A percentile compares a stretch with the other conserved stretches of the same genome.
Conservation (phyloP, 2,888 invertebrate species). For the Thelaira solivaga region DNA sequence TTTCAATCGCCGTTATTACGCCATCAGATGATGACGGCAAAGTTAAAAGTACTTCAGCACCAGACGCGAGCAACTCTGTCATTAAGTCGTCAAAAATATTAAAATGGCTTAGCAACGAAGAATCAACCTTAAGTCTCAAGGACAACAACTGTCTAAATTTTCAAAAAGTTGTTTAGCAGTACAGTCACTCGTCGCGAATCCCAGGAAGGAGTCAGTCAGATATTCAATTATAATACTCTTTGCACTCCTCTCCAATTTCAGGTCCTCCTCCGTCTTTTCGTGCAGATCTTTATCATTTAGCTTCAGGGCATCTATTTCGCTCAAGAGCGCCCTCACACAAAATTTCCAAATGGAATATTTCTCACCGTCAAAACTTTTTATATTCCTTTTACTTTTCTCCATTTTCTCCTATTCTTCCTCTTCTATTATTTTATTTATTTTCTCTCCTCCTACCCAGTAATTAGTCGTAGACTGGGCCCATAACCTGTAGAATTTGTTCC, state of each 20-base stretch:
- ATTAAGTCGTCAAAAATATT: conserved; percentile 57
- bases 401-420: too few relatives aligned
- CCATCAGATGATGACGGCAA: conserved; percentile 51
- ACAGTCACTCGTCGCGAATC: conserved; percentile 35
- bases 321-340: conserved; percentile 31
- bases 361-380: neutral
- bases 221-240: conserved; percentile 46
- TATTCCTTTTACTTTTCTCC: neutral
- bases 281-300: neutral
- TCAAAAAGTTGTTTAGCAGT: conserved; percentile 50
- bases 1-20: conserved; percentile 44
- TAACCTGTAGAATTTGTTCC: too few relatives aligned
- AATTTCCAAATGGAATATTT: too few relatives aligned
- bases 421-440: too few relatives aligned
- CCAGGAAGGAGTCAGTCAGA: conserved; percentile 50
- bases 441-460: too few relatives aligned
- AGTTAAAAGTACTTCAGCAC: conserved; percentile 51
- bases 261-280: neutral
- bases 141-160: conserved; percentile 54
- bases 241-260: neutral
- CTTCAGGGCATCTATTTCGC: conserved; percentile 22
- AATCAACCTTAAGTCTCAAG: conserved; percentile 46
- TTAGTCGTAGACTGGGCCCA: too few relatives aligned
- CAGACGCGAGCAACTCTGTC: conserved; percentile 43
- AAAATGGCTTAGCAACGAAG: conserved; percentile 54